Evolutionary conservation across 2,113 vertebrate genomes (phyloP), one percentile per base, ranked within the genome.

Genomic region (Piaya cayana): DNA sequence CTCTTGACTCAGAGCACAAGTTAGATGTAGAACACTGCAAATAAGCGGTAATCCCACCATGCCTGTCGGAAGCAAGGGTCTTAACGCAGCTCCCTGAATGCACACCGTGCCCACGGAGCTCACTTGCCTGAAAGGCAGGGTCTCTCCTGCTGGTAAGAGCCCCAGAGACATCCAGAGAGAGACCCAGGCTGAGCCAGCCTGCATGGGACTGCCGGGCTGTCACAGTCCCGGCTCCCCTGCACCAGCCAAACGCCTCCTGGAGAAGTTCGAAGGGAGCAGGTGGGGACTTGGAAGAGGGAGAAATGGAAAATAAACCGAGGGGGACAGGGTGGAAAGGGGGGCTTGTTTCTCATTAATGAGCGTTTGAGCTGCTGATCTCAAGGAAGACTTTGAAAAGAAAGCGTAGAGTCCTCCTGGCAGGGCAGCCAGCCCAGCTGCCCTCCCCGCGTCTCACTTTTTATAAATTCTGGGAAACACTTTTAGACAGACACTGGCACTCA

Each of bases 381-480:
- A 69, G 50, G 80, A 92, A 34, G 90, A 93, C 80, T 96, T 97
- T 68, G 86, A 85, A 93, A 92, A 95, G 95, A 78, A 59, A 80
- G 94, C 7, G 23, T 20, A 26, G 93, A 96, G 97, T 68, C 94
- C 95, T 96, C 95, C 95, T 96, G 92, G 82, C 80, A 94, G 89
- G 92, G 96, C 94, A 91, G 76, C 63, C 43, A 13, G 90, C 93
- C 81, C 95, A 98, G 92, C 96, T 92, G 94, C 94, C 92, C 93
- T 97, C 95, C 60, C 83, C 59, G 39, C n/a, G 15, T 90, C 68
- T 94, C 96, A 98, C 98, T 98, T 99, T 98, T 96, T 96, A 97
- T 98, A 98, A 99, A 98, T 99, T 98, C 98, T 98, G 98, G 98
- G 98, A 98, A 97, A 99, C 98, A 99, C 98, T 98, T 98, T 97